Evolutionary conservation across 2,797 vertebrate species (phyloP).

Genomic region (Tympanoctomys barrerae): DNA sequence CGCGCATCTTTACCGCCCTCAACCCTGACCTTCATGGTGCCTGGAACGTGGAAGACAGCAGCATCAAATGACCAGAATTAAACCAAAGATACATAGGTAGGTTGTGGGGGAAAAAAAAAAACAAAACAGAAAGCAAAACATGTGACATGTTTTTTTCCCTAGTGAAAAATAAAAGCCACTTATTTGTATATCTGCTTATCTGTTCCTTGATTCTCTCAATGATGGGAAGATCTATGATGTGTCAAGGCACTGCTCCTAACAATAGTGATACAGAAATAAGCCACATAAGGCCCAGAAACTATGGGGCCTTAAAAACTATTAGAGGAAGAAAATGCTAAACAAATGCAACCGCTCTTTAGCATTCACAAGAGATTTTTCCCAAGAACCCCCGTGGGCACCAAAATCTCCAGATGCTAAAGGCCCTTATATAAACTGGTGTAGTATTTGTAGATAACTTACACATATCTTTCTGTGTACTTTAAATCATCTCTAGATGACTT

Average conservation of each 20-base stretch:
- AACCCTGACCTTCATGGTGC: not conserved
- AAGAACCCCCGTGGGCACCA: not conserved
- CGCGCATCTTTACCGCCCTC: not conserved
- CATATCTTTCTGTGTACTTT: too few species aligned
- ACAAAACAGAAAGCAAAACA: not conserved
- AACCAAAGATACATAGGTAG: not conserved
- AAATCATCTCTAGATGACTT: not conserved
- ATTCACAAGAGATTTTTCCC: not conserved
- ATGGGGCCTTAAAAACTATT: not conserved
- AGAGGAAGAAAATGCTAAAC: not conserved
- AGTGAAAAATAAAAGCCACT: not conserved
- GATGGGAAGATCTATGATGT: not conserved
- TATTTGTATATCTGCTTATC: too few species aligned
- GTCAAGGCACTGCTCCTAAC: not conserved
- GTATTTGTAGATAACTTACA: not conserved
- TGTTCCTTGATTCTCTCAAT: not conserved
- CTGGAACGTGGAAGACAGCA: not conserved
- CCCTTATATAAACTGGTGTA: not conserved
- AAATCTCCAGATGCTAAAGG: not conserved
- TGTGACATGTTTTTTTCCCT: rapidly evolving
- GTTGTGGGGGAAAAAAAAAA: not conserved
- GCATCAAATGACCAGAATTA: not conserved
- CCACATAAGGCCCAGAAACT: not conserved
- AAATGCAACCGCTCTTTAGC: not conserved
- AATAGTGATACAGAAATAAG: not conserved